A percentile compares a stretch with the other conserved stretches of the same genome.
Conservation (phyloP, 2,888 invertebrate genomes). For the Drosophila antonietae region DNA sequence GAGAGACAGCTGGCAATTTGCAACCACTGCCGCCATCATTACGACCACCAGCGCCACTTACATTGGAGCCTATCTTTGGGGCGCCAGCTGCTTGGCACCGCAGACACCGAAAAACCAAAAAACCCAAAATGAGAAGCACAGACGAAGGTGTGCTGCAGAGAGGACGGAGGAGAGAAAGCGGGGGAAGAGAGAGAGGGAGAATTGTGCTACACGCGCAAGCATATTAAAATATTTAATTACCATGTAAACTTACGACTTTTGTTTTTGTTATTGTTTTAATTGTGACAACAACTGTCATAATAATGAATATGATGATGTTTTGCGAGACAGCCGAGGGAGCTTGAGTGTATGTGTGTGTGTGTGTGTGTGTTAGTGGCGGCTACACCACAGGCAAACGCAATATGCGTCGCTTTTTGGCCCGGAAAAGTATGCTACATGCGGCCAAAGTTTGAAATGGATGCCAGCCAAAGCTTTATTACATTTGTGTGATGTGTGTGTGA, state of each 20-base stretch:
- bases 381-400: slow-evolving; percentile 34
- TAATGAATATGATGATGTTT: slow-evolving; percentile 80
- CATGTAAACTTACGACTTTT: slow-evolving; percentile 81
- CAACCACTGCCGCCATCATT: slow-evolving; percentile 62
- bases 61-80: slow-evolving; percentile 34
- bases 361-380: neutral
- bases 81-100: slow-evolving; percentile 51
- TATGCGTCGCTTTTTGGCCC: slow-evolving; percentile 49
- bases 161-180: neutral
- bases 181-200: neutral
- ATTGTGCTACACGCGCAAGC: slow-evolving; percentile 45
- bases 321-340: slow-evolving; percentile 28
- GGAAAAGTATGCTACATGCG: slow-evolving; percentile 57
- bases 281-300: slow-evolving; percentile 81
- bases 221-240: slow-evolving; percentile 82
- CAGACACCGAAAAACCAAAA: slow-evolving; percentile 52
- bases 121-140: slow-evolving; percentile 52
- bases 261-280: slow-evolving; percentile 80
- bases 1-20: slow-evolving; percentile 61
- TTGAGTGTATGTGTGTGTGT: neutral
- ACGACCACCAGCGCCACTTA: slow-evolving; percentile 33
- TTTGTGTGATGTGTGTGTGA: slow-evolving; percentile 31
- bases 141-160: slow-evolving; percentile 18
- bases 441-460: slow-evolving; percentile 57
- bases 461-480: slow-evolving; percentile 76